Conservation (phyloP, 2,888 invertebrate genomes). For the Notocelia uddmanniana region DNA sequence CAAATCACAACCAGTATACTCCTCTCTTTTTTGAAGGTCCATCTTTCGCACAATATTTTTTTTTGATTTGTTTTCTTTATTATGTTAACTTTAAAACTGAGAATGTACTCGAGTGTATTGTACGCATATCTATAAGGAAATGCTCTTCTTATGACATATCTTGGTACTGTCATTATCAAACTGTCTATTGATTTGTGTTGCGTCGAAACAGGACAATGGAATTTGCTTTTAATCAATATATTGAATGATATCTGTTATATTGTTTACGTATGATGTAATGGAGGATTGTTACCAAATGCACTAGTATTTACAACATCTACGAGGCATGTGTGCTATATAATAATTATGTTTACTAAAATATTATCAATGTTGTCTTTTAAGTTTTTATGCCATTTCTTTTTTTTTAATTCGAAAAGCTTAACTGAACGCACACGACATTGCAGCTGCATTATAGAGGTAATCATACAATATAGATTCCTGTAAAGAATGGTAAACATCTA, state of each 20-base stretch:
- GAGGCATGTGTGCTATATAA: slow-evolving; percentile 9
- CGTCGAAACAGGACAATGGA: slow-evolving; percentile 64
- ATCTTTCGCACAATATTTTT: not conserved
- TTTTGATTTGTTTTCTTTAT: too few species aligned
- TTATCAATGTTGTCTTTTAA: too few species aligned
- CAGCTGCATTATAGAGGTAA: too few species aligned
- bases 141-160: slow-evolving; percentile 57
- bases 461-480: too few species aligned
- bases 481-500: too few species aligned
- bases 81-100: not conserved
- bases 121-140: slow-evolving; percentile 57
- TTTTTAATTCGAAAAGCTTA: too few species aligned
- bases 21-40: not conserved
- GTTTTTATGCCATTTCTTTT: too few species aligned
- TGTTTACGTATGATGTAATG: slow-evolving; percentile 25
- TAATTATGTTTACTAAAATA: too few species aligned
- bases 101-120: slow-evolving; percentile 8
- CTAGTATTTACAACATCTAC: not conserved
- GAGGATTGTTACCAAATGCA: slow-evolving; percentile 21
- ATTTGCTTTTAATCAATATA: slow-evolving; percentile 57
- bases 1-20: not conserved
- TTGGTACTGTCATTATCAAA: slow-evolving; percentile 47
- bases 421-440: too few species aligned
- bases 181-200: slow-evolving; percentile 46
- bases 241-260: slow-evolving; percentile 38